Base-by-base conservation (phyloP, 1,140 invertebrate genomes). In the Melipona quadrifasciata region DNA sequence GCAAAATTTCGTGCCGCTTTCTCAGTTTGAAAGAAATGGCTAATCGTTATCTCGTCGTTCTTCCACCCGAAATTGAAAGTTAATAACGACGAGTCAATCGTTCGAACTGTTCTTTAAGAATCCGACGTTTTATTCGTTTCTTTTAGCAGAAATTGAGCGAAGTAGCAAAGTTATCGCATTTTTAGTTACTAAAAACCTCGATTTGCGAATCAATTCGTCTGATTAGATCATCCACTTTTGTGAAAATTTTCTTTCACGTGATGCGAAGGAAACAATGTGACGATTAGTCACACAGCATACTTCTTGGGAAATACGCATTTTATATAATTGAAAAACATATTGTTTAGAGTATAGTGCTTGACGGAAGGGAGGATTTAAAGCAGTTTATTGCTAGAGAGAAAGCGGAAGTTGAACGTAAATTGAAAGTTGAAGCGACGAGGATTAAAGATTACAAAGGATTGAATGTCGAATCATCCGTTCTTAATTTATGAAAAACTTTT, bases 1-100 rank as follows among this genome's bases (percentile, higher is more conserved):
- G 78, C 58, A 58, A 71, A 78, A 78, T 78, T 65, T 64, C 31
- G 17, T 19, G 8, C 31, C 24, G n/a, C 31, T 79, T 79, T 68
- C 17, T 12, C 31, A 1, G 31, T 31, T 68, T 12, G 61, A 27
- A 17, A 27, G n/a, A n/a, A 27, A 68, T 68, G 19, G 27, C 19
- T 68, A 12, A 27, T 34, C 12, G 1, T n/a, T 61, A 61, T n/a
- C 11, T 61, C 3, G 0, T n/a, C 24, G 2, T 61, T 61, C 24
- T 61, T 61, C 0, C 8, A 1, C 58, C 12, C 0, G 24, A 61
- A 14, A n/a, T 61, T 0, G 12, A n/a, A n/a, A 10, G 24, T 61
- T n/a, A 14, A n/a, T 61, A 61, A n/a, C 21, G 12, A n/a, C 12
- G 11, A 14, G 24, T 0, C 11, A 61, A n/a, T 61, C 0, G n/a